These are phyloP conservation scores for Mystacornis crossleyi DNA, from an alignment of 2,113 vertebrate species.

Conservation along the genomic window DNA sequence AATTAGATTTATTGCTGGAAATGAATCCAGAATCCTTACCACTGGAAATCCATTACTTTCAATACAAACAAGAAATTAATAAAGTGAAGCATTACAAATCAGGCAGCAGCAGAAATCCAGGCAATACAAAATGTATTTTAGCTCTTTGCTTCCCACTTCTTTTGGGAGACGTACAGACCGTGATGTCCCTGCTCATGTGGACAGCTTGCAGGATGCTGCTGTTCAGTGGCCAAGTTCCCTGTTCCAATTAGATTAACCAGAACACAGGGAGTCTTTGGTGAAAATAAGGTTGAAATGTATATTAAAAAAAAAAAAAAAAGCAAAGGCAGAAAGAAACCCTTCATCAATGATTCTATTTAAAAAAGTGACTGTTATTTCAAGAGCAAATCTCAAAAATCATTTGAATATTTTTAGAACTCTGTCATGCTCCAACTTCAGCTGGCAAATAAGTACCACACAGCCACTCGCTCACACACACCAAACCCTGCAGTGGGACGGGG, in stretches of 20 bases:
- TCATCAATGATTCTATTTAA: not conserved
- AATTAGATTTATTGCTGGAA: not conserved
- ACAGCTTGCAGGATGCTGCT: not conserved
- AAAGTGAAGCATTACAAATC: not conserved
- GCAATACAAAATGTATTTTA: not conserved
- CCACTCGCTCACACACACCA: accelerated
- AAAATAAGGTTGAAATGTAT: not conserved
- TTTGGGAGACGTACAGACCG: not conserved
- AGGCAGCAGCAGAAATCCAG: not conserved
- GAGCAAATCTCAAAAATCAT: not conserved
- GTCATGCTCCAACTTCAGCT: not conserved
- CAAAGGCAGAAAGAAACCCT: not conserved
- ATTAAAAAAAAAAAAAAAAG: not conserved
- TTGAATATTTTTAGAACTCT: not conserved
- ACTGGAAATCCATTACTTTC: not conserved
- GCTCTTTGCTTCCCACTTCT: not conserved
- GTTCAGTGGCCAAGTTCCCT: not conserved
- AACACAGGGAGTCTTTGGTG: not conserved
- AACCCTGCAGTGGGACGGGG: not conserved
- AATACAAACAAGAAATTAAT: not conserved
- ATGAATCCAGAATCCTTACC: not conserved
- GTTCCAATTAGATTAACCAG: not conserved
- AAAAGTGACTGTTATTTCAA: not conserved
- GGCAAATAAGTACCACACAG: not conserved
- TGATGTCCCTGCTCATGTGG: accelerated